phyloP scores from a whole-genome alignment of 2,888 invertebrate species.

The Meiosimyza decipiens region DNA sequence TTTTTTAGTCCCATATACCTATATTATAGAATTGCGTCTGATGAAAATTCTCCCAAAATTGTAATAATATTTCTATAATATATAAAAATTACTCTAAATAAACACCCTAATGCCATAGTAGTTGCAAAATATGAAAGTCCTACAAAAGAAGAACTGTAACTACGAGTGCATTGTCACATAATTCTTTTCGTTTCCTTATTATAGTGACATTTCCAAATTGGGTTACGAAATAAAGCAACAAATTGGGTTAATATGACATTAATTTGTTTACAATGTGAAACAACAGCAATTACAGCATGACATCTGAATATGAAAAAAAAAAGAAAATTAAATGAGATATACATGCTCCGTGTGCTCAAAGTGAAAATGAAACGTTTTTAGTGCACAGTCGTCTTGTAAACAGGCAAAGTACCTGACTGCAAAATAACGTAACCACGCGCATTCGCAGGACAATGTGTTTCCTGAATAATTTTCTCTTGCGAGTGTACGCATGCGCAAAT shows the following conservation, averaged over 20 bases:
- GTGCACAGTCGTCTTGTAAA: not conserved
- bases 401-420: constrained; percentile 8
- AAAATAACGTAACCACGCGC: not conserved
- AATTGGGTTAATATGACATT: constrained; percentile 22
- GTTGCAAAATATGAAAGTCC: no score
- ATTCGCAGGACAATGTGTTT: not conserved
- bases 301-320: not conserved
- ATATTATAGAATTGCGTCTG: no score
- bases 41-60: no score
- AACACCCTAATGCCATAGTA: no score
- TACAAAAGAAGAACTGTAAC: no score
- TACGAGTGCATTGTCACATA: no score
- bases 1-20: no score
- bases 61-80: no score
- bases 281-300: not conserved
- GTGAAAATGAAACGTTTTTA: not conserved
- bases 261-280: constrained; percentile 6
- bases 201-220: constrained; percentile 5
- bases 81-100: no score
- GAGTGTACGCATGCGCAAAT: constrained; percentile 9
- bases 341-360: not conserved
- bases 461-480: not conserved
- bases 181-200: constrained; percentile 12
- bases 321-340: not conserved
- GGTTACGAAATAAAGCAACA: not conserved